Percentiles rank a stretch among this genome's conserved stretches.
phyloP scores from a whole-genome alignment of 2,888 invertebrate species.

The Ischnus inquisitorius region DNA sequence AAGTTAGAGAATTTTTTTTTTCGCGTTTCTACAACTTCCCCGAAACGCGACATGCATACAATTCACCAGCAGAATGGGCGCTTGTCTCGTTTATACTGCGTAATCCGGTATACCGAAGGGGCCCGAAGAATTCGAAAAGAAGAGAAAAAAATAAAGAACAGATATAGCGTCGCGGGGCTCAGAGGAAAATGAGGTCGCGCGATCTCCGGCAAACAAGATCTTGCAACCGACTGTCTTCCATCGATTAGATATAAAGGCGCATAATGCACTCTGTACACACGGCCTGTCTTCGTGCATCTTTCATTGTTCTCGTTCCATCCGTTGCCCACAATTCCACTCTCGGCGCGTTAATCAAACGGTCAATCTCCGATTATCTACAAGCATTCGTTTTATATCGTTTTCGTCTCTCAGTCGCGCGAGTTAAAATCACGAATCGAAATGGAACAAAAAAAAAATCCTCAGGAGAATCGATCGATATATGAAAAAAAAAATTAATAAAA shows the following conservation, averaged over 20 bases:
- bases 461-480: neutral
- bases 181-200: slow-evolving; percentile 55
- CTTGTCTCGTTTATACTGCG: slow-evolving; percentile 21
- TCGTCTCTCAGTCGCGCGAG: neutral
- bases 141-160: slow-evolving; percentile 9
- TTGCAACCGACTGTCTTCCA: slow-evolving; percentile 48
- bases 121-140: neutral
- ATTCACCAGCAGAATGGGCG: neutral
- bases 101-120: slow-evolving; percentile 4
- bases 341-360: slow-evolving; percentile 44
- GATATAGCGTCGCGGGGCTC: slow-evolving; percentile 14
- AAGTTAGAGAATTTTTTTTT: too few species aligned
- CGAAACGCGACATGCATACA: neutral
- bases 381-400: neutral
- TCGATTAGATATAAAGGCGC: slow-evolving; percentile 54
- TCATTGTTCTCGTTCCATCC: slow-evolving; percentile 65
- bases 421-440: neutral
- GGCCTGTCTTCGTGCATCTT: slow-evolving; percentile 42
- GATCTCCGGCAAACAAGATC: slow-evolving; percentile 57
- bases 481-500: neutral
- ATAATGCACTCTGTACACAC: slow-evolving; percentile 27
- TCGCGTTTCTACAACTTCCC: neutral
- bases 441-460: neutral
- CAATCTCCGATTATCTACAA: slow-evolving; percentile 25
- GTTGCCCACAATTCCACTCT: slow-evolving; percentile 33